Evolutionary conservation across 1,140 invertebrate species (phyloP), one percentile per base, ranked within the genome.

Genomic region (Phocides pigmalion): DNA sequence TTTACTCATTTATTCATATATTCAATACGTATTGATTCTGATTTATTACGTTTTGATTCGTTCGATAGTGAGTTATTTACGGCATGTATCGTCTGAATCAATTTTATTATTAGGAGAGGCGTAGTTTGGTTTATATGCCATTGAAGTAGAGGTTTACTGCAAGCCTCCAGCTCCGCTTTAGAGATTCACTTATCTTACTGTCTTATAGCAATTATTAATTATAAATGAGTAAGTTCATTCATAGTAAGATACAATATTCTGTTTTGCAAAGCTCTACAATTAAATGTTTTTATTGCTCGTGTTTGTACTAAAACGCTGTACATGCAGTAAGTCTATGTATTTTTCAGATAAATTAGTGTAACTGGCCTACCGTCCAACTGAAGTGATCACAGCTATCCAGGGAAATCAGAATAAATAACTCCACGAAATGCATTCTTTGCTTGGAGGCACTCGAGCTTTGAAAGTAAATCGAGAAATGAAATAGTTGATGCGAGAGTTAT

Each of bases 121-220:
- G 66, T 71, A 17, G 12, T 14, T 56, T 72, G 66, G 64, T 72
- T 72, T 75, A 71, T 69, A 37, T 67, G 51, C 47, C 20, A 62
- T 67, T 65, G 35, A 61, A 69, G 44, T 49, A 42, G 53, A 12
- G 39, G 4, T 22, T 41, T 16, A 42, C n/a, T 9, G 35, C 17
- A 20, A 19, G 66, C 66, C 41, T 42, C 19, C 12, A 62, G 58
- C 25, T 53, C 46, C 58, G 15, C 53, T 56, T 41, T 41, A 56
- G 11, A 14, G 14, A 53, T 39, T 12, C 28, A 42, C 35, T 41
- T 44, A 39, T 56, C 51, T 35, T 37, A 28, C 12, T 28, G 22
- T 28, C 14, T 49, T 49, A 12, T 5, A 11, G 28, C 28, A 32
- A 32, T 32, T 32, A 32, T 11, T 32, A 32, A 32, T 32, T 32